These are phyloP conservation scores for Mico argentatus DNA, from an alignment of 2,797 vertebrate species.

Conservation along the genomic window DNA sequence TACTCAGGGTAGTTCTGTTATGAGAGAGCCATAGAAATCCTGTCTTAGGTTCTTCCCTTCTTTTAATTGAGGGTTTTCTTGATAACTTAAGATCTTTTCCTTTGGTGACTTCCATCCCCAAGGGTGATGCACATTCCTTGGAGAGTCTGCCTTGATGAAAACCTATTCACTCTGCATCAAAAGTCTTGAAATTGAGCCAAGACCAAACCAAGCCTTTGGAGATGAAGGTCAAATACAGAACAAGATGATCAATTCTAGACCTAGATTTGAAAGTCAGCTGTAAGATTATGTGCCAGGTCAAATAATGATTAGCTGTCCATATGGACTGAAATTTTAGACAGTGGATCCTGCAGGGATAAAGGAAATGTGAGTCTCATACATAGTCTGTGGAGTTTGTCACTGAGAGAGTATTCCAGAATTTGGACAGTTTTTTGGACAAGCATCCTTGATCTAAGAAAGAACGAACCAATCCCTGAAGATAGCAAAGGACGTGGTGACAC, in stretches of 20 bases:
- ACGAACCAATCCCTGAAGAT: neutral
- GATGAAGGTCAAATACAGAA: neutral
- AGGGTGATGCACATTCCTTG: neutral
- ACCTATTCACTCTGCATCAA: neutral
- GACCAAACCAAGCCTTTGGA: neutral
- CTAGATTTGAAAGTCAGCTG: neutral
- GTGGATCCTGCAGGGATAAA: neutral
- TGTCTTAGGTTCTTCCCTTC: neutral
- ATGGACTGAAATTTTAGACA: neutral
- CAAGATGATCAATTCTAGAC: neutral
- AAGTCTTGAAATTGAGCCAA: neutral
- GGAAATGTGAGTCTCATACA: neutral
- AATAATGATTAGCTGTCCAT: neutral
- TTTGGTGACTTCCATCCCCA: constrained; percentile 19
- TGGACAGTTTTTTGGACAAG: neutral
- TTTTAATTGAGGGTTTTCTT: neutral
- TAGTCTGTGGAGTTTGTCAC: neutral
- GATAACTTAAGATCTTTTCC: neutral
- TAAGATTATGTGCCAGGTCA: neutral
- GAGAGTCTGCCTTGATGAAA: neutral
- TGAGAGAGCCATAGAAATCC: neutral
- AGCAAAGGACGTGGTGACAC: neutral
- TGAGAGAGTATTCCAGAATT: neutral
- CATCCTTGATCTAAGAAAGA: neutral
- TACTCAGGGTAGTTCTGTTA: neutral